Conservation (phyloP, 1,140 invertebrate genomes). For the Chironomus striatipennis region DNA sequence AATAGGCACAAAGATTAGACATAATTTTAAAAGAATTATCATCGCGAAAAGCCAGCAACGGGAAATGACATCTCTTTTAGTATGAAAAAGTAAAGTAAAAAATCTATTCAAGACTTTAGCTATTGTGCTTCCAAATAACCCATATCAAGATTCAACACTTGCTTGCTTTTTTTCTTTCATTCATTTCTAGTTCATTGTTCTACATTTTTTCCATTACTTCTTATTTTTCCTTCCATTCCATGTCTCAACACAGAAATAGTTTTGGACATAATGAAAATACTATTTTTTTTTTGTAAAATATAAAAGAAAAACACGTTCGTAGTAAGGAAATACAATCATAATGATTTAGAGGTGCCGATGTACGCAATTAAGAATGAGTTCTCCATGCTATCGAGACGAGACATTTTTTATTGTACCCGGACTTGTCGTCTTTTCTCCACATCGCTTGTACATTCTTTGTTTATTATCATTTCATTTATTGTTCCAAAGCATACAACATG, state of each 20-base stretch:
- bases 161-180: neutral
- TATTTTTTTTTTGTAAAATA: neutral
- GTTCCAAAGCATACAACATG: no score
- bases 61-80: neutral
- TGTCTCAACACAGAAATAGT: no score
- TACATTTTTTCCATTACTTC: conserved; percentile 6
- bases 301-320: no score
- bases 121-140: neutral
- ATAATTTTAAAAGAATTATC: no score
- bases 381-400: neutral
- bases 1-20: no score
- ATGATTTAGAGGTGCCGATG: neutral
- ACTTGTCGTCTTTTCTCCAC: no score
- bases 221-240: neutral
- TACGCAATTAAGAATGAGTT: neutral
- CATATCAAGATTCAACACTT: conserved; percentile 5
- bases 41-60: neutral
- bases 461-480: no score
- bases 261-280: no score
- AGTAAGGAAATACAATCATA: neutral
- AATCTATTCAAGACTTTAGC: neutral
- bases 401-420: neutral
- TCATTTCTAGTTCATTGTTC: conserved; percentile 7
- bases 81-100: neutral
- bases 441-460: no score